Evolutionary conservation across 2,113 vertebrate genomes (phyloP).

Genomic region (Notiomystis cincta): DNA sequence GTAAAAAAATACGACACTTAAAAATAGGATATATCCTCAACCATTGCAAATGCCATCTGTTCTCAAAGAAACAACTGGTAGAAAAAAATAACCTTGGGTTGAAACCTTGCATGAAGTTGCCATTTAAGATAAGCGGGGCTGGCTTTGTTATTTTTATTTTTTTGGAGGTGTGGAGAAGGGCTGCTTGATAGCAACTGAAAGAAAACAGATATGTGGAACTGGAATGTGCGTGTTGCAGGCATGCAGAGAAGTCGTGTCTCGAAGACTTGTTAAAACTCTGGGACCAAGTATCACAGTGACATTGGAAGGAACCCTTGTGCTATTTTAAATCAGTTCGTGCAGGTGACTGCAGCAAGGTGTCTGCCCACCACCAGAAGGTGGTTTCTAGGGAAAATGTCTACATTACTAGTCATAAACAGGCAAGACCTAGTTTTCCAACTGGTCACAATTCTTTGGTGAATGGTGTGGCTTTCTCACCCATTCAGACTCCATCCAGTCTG

Average conservation of each 20-base stretch:
- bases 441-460: background rate
- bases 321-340: background rate
- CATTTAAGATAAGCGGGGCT: slow-evolving; percentile 18
- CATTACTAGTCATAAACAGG: background rate
- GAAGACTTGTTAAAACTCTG: background rate
- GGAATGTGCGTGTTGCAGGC: background rate
- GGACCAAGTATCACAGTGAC: background rate
- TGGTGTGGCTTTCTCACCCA: background rate
- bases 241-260: background rate
- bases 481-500: background rate
- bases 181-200: background rate
- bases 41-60: slow-evolving; percentile 49
- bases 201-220: background rate
- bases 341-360: background rate
- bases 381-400: background rate
- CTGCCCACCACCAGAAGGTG: background rate
- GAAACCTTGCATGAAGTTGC: slow-evolving; percentile 53
- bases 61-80: slow-evolving; percentile 52
- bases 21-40: slow-evolving; percentile 56
- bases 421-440: background rate
- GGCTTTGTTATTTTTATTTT: slow-evolving; percentile 40
- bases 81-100: slow-evolving; percentile 52
- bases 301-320: background rate
- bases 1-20: slow-evolving; percentile 47
- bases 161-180: slow-evolving; percentile 1